Evolutionary conservation across 2,797 vertebrate genomes (phyloP).

Genomic region (Eulemur albifrons): DNA sequence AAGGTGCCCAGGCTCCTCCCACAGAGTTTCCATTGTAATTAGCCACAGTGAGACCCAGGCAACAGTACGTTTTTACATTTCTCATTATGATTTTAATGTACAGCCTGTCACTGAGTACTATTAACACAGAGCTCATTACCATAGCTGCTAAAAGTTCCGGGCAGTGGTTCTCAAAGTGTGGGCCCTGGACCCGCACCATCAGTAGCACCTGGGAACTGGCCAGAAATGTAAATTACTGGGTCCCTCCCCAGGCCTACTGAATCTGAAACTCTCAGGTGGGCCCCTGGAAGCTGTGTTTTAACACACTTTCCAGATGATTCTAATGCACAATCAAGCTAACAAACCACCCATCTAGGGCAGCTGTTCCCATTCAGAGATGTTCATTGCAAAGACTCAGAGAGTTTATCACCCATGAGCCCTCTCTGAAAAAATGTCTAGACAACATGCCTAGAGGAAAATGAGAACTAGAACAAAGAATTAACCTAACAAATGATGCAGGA

Average conservation of each 20-base stretch:
- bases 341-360: neutral
- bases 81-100: neutral
- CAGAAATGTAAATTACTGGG: neutral
- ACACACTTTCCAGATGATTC: neutral
- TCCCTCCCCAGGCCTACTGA: neutral
- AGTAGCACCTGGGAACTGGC: neutral
- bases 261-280: neutral
- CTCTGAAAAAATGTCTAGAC: neutral
- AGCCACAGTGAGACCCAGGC: neutral
- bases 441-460: neutral
- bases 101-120: neutral
- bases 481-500: neutral
- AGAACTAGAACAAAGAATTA: neutral
- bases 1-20: neutral
- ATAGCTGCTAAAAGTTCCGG: neutral
- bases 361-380: neutral
- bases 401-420: neutral
- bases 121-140: neutral
- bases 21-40: neutral
- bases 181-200: neutral
- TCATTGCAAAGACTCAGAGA: neutral
- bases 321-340: neutral
- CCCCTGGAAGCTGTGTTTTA: neutral
- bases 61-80: neutral
- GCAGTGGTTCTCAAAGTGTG: neutral